Evolutionary conservation across 1,140 invertebrate species (phyloP).

Genomic region (Eubasilissa regina): DNA sequence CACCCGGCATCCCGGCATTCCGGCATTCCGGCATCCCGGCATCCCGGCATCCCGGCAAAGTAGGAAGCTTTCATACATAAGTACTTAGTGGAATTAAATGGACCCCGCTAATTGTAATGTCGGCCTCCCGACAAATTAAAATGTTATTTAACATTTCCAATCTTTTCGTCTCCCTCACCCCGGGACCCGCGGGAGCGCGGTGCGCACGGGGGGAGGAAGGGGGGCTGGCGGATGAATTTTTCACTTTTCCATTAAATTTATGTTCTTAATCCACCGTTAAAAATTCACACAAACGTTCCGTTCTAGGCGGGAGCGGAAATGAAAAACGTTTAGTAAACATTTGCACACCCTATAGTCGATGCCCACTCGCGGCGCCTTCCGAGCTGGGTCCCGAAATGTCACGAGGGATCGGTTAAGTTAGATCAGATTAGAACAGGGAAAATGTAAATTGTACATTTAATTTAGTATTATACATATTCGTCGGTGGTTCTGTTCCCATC

Average conservation of each 20-base stretch:
- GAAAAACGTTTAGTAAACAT: slow-evolving; percentile 57
- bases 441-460: too few species aligned
- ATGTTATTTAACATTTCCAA: slow-evolving; percentile 54
- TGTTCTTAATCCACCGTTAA: slow-evolving; percentile 55
- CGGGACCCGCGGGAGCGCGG: background rate
- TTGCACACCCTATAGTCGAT: slow-evolving; percentile 42
- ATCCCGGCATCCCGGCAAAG: too few species aligned
- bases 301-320: slow-evolving; percentile 55
- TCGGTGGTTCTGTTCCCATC: too few species aligned
- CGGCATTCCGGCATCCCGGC: too few species aligned
- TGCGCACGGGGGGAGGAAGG: background rate
- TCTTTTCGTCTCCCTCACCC: slow-evolving; percentile 43
- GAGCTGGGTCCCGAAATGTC: too few species aligned
- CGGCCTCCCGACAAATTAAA: slow-evolving; percentile 50
- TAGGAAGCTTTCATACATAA: too few species aligned
- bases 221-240: slow-evolving; percentile 52
- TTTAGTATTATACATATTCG: too few species aligned
- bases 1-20: too few species aligned
- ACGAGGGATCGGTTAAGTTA: too few species aligned
- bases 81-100: slow-evolving; percentile 18
- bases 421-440: too few species aligned
- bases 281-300: slow-evolving; percentile 54
- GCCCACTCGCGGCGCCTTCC: too few species aligned
- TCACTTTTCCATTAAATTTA: slow-evolving; percentile 59
- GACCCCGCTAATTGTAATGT: slow-evolving; percentile 43